These are phyloP conservation scores for Caiman crocodilus DNA, from an alignment of 2,797 vertebrate species.

Conservation along the genomic window DNA sequence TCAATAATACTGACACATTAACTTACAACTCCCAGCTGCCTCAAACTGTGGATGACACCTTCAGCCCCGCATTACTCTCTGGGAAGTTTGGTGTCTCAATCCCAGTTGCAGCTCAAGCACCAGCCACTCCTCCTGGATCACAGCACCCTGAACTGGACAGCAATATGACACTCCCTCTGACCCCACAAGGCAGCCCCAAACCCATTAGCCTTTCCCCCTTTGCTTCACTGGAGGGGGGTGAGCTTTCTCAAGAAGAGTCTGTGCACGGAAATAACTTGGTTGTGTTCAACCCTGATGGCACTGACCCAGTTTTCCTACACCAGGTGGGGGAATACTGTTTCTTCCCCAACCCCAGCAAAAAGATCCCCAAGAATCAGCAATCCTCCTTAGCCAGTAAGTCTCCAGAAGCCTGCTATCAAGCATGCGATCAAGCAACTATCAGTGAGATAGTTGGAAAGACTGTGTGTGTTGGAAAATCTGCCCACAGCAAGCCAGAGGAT, in stretches of 20 bases:
- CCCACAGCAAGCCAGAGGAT: background rate
- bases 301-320: conserved; percentile 79
- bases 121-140: background rate
- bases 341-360: conserved; percentile 65
- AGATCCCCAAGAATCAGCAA: conserved; percentile 13
- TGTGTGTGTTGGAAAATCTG: background rate
- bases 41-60: background rate
- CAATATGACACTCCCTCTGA: conserved; percentile 66
- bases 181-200: background rate
- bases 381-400: conserved; percentile 13
- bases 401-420: too few relatives aligned
- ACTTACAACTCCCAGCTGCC: background rate
- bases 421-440: too few relatives aligned
- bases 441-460: conserved; percentile 16
- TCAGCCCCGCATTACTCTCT: background rate
- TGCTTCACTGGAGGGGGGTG: background rate
- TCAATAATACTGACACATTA: background rate
- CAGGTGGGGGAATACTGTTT: conserved; percentile 85
- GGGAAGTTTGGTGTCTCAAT: background rate
- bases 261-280: conserved; percentile 36
- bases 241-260: background rate
- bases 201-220: background rate
- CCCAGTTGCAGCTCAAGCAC: background rate
- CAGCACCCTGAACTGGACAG: background rate
- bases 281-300: conserved; percentile 71